Conservation (phyloP, 2,888 invertebrate species). For the Teleiodes luculella region DNA sequence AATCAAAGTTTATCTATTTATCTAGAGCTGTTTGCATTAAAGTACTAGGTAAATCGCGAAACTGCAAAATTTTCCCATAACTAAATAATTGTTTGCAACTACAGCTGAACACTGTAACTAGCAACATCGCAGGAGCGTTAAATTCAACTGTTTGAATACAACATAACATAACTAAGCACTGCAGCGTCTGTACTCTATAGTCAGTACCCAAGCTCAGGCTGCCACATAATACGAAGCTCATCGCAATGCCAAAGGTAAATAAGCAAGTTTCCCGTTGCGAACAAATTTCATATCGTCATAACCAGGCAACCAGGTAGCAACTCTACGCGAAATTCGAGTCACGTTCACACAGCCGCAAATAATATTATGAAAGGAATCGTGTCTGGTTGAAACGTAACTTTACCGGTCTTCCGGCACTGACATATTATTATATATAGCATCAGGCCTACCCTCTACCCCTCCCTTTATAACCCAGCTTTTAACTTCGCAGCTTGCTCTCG, state of each 20-base stretch:
- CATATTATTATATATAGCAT: conserved; percentile 22
- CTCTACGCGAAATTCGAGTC: conserved; percentile 46
- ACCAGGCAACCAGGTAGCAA: conserved; percentile 46
- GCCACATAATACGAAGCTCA: conserved; percentile 23
- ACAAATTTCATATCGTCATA: conserved; percentile 59
- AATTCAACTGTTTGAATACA: conserved; percentile 8
- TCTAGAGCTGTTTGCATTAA: no score
- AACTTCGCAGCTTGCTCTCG: conserved; percentile 6
- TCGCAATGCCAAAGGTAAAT: conserved; percentile 54
- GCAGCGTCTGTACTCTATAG: conserved; percentile 8
- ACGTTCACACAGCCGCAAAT: conserved; percentile 60
- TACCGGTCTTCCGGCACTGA: conserved; percentile 36
- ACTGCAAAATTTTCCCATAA: no score
- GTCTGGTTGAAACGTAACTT: conserved; percentile 58
- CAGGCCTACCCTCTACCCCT: conserved; percentile 5
- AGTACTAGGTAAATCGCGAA: no score
- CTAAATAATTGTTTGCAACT: background rate
- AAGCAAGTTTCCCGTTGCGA: conserved; percentile 52
- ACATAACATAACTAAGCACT: conserved; percentile 4
- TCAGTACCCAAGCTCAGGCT: conserved; percentile 10
- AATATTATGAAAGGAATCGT: conserved; percentile 64
- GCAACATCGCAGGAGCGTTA: background rate
- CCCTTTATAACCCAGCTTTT: conserved; percentile 8
- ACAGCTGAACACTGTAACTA: background rate
- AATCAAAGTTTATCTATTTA: no score